phyloP scores from a whole-genome alignment of 2,888 invertebrate species.

The Neocrepidodera transversa region DNA sequence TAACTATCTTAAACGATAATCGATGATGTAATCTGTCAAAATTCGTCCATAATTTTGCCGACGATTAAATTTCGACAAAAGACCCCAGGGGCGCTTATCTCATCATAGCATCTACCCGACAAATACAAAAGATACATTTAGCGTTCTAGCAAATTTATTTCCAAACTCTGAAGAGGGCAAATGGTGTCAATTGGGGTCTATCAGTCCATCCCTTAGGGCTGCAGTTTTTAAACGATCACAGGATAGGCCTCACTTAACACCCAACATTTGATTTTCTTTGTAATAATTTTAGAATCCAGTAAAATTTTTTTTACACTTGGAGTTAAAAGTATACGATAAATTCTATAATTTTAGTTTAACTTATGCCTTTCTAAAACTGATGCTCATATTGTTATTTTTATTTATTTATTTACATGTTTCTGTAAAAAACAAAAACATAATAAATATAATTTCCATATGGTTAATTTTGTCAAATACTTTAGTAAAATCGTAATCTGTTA shows the following conservation, averaged over 20 bases:
- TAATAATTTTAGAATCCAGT: too few relatives aligned
- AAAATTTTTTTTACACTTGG: too few relatives aligned
- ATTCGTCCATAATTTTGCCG: constrained; percentile 2
- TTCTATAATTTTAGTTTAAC: too few relatives aligned
- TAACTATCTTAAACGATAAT: background rate
- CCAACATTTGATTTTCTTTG: too few relatives aligned
- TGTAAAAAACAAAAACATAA: too few relatives aligned
- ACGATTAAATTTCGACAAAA: constrained; percentile 11
- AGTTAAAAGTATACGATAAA: too few relatives aligned
- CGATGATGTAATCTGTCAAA: background rate
- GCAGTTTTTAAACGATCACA: background rate
- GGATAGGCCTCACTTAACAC: background rate
- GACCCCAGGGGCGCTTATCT: constrained; percentile 31
- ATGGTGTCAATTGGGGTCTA: constrained; percentile 41
- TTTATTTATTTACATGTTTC: too few relatives aligned
- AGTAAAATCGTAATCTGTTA: too few relatives aligned
- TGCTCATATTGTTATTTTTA: too few relatives aligned
- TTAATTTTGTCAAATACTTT: too few relatives aligned
- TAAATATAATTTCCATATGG: too few relatives aligned
- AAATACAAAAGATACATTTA: constrained; percentile 36
- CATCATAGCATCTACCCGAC: constrained; percentile 29
- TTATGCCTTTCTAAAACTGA: too few relatives aligned
- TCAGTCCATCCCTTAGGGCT: constrained; percentile 28
- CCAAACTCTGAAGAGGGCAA: constrained; percentile 27
- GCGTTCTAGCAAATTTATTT: constrained; percentile 37